phyloP scores from a whole-genome alignment of 2,113 vertebrate genomes.

The Xiphophorus hellerii region DNA sequence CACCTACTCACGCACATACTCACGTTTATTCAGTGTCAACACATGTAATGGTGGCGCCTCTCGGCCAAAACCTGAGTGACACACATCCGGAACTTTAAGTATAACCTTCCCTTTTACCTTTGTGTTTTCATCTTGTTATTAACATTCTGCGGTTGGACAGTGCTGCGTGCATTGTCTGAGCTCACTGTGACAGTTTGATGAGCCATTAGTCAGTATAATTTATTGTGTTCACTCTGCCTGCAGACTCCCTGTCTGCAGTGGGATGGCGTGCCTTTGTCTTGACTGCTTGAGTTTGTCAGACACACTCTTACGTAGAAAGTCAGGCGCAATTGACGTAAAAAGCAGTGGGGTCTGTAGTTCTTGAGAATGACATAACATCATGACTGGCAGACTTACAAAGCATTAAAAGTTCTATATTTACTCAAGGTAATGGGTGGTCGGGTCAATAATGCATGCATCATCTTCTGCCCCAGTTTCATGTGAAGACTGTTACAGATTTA shows the following conservation, averaged over 20 bases:
- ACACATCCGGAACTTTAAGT: conserved; percentile 52
- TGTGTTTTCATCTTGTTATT: conserved; percentile 28
- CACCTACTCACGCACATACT: not conserved
- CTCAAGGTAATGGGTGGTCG: not conserved
- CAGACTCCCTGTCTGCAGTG: conserved; percentile 61
- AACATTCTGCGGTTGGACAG: conserved; percentile 38
- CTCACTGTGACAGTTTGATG: conserved; percentile 70
- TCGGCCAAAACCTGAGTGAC: conserved; percentile 54
- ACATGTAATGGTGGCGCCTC: conserved; percentile 18
- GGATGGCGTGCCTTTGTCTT: conserved; percentile 46
- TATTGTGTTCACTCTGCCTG: conserved; percentile 56
- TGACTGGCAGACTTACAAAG: not conserved
- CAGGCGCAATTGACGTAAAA: conserved; percentile 15
- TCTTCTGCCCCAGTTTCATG: not conserved
- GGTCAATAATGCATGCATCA: not conserved
- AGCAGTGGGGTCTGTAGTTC: not conserved
- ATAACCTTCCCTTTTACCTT: conserved; percentile 33
- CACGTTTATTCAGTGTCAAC: not conserved
- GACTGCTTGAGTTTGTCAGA: conserved; percentile 10
- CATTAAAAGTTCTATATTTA: not conserved
- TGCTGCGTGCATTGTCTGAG: conserved; percentile 44
- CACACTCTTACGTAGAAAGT: conserved; percentile 12
- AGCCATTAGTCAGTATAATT: conserved; percentile 69
- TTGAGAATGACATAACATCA: not conserved
- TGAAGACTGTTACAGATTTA: not conserved